Conservation (phyloP, 1,140 invertebrate genomes). For the Hyposmocoma kahamanoa region DNA sequence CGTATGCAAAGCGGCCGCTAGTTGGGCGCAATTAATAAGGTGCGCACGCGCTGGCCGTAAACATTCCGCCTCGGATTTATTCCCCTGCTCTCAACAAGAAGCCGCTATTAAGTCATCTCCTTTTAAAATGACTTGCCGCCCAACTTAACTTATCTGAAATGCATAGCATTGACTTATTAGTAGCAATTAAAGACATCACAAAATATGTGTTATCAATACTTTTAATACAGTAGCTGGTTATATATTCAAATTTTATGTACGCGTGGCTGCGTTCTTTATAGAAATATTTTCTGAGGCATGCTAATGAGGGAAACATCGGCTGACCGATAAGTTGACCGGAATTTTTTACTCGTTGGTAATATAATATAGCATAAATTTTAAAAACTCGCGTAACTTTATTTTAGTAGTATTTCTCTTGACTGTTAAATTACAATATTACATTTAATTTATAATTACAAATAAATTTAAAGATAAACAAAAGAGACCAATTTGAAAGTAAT, state of each 20-base stretch:
- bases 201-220: slow-evolving; percentile 69
- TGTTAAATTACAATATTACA: too few relatives aligned
- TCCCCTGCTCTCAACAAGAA: slow-evolving; percentile 41
- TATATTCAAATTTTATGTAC: slow-evolving; percentile 66
- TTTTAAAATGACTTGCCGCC: slow-evolving; percentile 41
- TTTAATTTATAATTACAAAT: too few relatives aligned
- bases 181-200: slow-evolving; percentile 62
- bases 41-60: slow-evolving; percentile 37
- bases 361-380: too few relatives aligned
- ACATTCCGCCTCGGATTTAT: slow-evolving; percentile 48
- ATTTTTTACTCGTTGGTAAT: too few relatives aligned
- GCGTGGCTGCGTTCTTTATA: slow-evolving; percentile 65
- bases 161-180: slow-evolving; percentile 67
- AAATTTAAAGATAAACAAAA: too few relatives aligned
- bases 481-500: not conserved
- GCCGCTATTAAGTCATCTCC: slow-evolving; percentile 56
- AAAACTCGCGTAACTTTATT: too few relatives aligned
- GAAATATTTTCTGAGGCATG: slow-evolving; percentile 44
- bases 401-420: too few relatives aligned
- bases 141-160: slow-evolving; percentile 56
- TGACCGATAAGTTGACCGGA: not conserved
- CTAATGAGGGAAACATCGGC: slow-evolving; percentile 25
- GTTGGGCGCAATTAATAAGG: slow-evolving; percentile 29
- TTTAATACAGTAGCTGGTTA: slow-evolving; percentile 69
- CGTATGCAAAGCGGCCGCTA: not conserved